Conservation (phyloP, 2,888 invertebrate genomes). For the Epistrophe grossulariae region DNA sequence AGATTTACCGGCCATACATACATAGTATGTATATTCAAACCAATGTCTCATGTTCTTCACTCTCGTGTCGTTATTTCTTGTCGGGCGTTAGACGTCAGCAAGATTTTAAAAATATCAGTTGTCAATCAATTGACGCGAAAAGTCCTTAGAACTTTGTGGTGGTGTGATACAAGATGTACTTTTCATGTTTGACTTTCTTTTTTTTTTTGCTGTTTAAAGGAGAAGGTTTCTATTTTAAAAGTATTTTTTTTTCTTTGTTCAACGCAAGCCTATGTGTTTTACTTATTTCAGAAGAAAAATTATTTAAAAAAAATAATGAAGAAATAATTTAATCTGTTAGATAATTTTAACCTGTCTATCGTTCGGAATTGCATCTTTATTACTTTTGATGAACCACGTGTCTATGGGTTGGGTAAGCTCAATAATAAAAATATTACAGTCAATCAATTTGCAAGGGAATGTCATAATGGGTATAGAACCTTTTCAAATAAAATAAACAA, state of each 20-base stretch:
- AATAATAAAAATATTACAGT: background rate
- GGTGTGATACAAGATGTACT: constrained; percentile 21
- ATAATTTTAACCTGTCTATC: too few relatives aligned
- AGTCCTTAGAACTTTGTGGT: constrained; percentile 56
- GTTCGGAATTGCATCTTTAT: background rate
- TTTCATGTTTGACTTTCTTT: background rate
- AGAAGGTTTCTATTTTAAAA: background rate
- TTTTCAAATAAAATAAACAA: background rate
- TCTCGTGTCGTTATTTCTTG: constrained; percentile 6
- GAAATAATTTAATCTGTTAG: too few relatives aligned
- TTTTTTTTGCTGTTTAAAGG: background rate
- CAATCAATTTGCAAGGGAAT: background rate
- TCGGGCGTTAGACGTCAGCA: constrained; percentile 55
- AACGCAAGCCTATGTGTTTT: background rate
- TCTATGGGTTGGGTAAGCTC: background rate
- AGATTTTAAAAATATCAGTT: constrained; percentile 61
- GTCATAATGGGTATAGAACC: background rate
- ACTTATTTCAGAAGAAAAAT: background rate
- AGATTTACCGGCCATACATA: background rate
- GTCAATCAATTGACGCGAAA: constrained; percentile 67
- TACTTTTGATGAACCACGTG: background rate
- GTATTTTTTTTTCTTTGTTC: background rate
- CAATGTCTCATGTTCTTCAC: background rate
- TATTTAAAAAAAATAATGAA: background rate
- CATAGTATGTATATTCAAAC: background rate